Evolutionary conservation across 2,888 invertebrate genomes (phyloP), one percentile per base, ranked within the genome.

Genomic region (Ennomos fuscantarius): DNA sequence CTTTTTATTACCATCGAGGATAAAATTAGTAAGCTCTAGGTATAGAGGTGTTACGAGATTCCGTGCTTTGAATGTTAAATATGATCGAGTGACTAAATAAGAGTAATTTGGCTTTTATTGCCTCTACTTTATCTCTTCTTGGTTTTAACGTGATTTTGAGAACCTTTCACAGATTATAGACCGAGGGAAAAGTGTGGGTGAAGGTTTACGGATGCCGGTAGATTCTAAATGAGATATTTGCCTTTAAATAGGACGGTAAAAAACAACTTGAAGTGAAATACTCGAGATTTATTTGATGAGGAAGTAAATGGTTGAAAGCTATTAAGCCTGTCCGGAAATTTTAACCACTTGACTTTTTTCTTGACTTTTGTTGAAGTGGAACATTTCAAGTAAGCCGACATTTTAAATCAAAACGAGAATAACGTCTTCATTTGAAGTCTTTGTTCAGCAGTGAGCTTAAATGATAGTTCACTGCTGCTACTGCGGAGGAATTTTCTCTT

Each of bases 1-100:
- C 56, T 57, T 72, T 75, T 77, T 76, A 78, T 74, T 73, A 72
- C 72, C 53, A 64, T 55, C 53, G 59, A 57, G 56, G 59, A 72
- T 72, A 71, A 70, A 74, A 72, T 68, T 66, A 66, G 69, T 66
- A 66, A 47, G 51, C 56, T 57, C 52, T 53, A 55, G 60, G 55
- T 11, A 31, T 47, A 49, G 24, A 41, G 24, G 9, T 15, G 15
- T 24, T 36, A 49, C 43, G 43, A 15, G 43, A 44, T 31, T 60
- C 59, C 47, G n/a, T 53, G 15, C 37, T 39, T 46, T 62, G 59
- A 66, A 63, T 65, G 55, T 42, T 49, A 60, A 62, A 63, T 65
- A 55, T 45, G 33, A 9, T 42, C 31, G 54, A 51, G 41, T 41
- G 60, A 45, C 56, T 52, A 33, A 55, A 53, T 61, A 55, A 60